Evolutionary conservation across 1,140 invertebrate species (phyloP).

Genomic region (Pteromalus puparum): DNA sequence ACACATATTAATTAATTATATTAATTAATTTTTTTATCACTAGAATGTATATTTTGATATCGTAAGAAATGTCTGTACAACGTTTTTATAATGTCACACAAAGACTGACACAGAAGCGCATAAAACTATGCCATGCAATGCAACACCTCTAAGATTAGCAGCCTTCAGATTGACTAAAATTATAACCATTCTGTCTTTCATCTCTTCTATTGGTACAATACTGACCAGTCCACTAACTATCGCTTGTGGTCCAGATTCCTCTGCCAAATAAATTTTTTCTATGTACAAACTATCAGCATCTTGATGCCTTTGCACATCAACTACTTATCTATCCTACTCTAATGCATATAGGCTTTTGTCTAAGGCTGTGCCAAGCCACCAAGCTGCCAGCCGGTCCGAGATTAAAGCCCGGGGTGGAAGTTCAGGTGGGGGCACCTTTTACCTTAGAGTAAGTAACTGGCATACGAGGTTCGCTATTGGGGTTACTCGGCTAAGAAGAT

Average conservation of each 20-base stretch:
- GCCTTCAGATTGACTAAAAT: conserved; percentile 96
- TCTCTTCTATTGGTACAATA: conserved; percentile 90
- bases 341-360: conserved; percentile 78
- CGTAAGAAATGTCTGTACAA: not conserved
- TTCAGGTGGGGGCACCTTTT: conserved; percentile 80
- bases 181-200: conserved; percentile 90
- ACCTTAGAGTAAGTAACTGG: no score
- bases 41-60: conserved; percentile 58
- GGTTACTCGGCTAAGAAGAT: conserved; percentile 61
- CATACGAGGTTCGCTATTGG: conserved; percentile 62
- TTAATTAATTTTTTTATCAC: conserved; percentile 76
- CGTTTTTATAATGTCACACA: conserved; percentile 26
- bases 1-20: not conserved
- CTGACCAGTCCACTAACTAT: conserved; percentile 95
- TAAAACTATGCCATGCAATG: conserved; percentile 92
- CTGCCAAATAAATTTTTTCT: conserved; percentile 86
- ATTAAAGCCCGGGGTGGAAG: conserved; percentile 79
- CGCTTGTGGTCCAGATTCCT: conserved; percentile 79
- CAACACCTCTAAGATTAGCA: conserved; percentile 92
- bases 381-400: conserved; percentile 70
- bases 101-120: conserved; percentile 88
- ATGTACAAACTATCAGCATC: conserved; percentile 87
- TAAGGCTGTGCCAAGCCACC: conserved; percentile 75
- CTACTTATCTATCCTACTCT: conserved; percentile 93
- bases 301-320: conserved; percentile 93